A percentile compares a stretch with the other conserved stretches of the same genome.
These are phyloP conservation scores for Nematolebias whitei DNA, from an alignment of 2,113 vertebrate species.

Conservation along the genomic window DNA sequence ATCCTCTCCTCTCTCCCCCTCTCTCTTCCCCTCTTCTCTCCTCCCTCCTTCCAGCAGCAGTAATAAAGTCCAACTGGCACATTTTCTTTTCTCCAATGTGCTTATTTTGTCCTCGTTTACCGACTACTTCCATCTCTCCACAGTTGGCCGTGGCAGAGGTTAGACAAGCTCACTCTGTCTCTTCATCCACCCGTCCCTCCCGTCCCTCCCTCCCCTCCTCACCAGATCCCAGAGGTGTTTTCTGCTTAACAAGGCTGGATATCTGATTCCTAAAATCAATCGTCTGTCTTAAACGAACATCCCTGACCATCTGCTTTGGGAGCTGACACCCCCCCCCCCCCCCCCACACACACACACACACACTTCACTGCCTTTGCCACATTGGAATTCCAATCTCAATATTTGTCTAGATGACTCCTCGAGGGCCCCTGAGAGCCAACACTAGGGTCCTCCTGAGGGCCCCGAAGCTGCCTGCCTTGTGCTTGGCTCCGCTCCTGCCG, in stretches of 20 bases:
- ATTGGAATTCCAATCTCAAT: constrained; percentile 87
- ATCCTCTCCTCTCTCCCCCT: constrained; percentile 45
- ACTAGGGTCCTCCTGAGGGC: constrained; percentile 77
- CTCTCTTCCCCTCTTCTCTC: constrained; percentile 30
- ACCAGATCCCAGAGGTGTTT: constrained; percentile 86
- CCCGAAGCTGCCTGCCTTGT: constrained; percentile 66
- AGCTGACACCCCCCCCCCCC: constrained; percentile 60
- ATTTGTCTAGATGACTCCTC: constrained; percentile 83
- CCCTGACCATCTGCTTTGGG: constrained; percentile 95
- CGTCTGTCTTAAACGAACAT: constrained; percentile 91
- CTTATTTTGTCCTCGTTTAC: constrained; percentile 64
- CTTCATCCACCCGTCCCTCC: constrained; percentile 3
- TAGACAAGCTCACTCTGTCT: constrained; percentile 59
- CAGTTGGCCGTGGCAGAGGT: constrained; percentile 68
- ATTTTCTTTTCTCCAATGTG: constrained; percentile 52
- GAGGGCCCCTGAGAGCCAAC: constrained; percentile 81
- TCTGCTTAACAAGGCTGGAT: constrained; percentile 86
- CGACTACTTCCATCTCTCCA: constrained; percentile 47
- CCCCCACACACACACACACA: constrained; percentile 26
- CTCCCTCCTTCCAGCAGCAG: constrained; percentile 30
- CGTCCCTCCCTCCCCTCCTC: constrained; percentile 7
- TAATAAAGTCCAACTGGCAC: constrained; percentile 63
- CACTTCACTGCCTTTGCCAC: constrained; percentile 51
- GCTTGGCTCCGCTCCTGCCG: constrained; percentile 48
- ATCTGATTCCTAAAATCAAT: constrained; percentile 93